A percentile compares a stretch with the other conserved stretches of the same genome.
Evolutionary conservation across 2,888 invertebrate species (phyloP).

Genomic region (Ochlodes sylvanus): DNA sequence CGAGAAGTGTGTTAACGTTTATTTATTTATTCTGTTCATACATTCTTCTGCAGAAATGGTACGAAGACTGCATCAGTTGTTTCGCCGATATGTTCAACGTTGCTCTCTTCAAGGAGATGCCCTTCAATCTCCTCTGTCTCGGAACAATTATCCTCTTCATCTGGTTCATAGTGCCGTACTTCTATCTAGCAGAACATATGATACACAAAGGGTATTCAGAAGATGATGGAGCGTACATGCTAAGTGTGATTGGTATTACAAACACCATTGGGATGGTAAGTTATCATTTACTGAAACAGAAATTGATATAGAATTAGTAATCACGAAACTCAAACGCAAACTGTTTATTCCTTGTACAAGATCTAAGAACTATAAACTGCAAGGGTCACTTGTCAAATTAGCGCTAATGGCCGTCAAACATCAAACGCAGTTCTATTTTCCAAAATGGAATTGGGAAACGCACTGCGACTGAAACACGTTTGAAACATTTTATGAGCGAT

Average conservation of each 20-base stretch:
- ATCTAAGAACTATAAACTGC: no score
- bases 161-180: constrained; percentile 98
- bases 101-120: constrained; percentile 90
- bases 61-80: constrained; percentile 68
- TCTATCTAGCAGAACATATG: constrained; percentile 95
- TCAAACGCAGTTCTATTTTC: no score
- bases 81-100: constrained; percentile 88
- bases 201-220: constrained; percentile 87
- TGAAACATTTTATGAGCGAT: no score
- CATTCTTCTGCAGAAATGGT: constrained; percentile 66
- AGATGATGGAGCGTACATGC: constrained; percentile 90
- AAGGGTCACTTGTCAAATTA: no score
- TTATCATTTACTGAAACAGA: background rate
- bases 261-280: constrained; percentile 96
- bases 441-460: no score
- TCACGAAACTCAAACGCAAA: no score
- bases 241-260: constrained; percentile 94
- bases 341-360: no score
- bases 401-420: no score
- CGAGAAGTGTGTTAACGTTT: no score
- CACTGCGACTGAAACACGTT: no score
- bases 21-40: background rate
- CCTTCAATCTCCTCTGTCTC: constrained; percentile 92
- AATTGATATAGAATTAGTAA: no score
- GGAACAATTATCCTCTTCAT: constrained; percentile 95